Evolutionary conservation across 2,888 invertebrate genomes (phyloP).

Genomic region (Eristalis intricaria): DNA sequence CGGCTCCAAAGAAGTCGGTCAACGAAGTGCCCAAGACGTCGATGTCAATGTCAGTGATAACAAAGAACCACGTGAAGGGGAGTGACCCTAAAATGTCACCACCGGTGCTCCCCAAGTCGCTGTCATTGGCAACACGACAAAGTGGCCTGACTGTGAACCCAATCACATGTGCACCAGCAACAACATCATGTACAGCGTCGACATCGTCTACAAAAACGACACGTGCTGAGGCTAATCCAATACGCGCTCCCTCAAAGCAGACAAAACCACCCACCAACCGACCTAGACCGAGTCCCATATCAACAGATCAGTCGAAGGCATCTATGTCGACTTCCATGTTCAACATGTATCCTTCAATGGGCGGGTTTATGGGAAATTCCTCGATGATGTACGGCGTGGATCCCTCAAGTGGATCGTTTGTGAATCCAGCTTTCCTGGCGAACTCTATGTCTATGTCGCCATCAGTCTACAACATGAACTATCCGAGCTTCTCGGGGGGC

Average conservation of each 20-base stretch:
- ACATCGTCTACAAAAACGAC: conserved; percentile 19
- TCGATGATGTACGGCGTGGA: conserved; percentile 55
- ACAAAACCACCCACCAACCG: conserved; percentile 26
- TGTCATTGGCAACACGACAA: conserved; percentile 26
- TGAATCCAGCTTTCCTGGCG: conserved; percentile 47
- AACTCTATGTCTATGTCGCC: conserved; percentile 32
- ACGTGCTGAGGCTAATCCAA: conserved; percentile 6
- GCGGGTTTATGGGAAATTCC: conserved; percentile 29
- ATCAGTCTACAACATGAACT: conserved; percentile 49
- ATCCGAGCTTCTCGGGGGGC: conserved; percentile 57
- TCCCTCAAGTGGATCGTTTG: conserved; percentile 45
- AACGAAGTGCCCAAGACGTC: conserved; percentile 26
- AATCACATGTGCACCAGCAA: conserved; percentile 19
- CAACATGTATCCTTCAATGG: conserved; percentile 34
- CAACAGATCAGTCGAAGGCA: conserved; percentile 32
- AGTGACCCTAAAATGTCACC: conserved; percentile 35
- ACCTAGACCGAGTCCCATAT: neutral
- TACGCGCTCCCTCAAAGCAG: conserved; percentile 6
- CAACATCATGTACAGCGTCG: neutral
- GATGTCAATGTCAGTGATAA: conserved; percentile 48
- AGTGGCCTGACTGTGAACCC: conserved; percentile 62
- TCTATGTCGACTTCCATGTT: conserved; percentile 17
- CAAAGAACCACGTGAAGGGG: conserved; percentile 26
- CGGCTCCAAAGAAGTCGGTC: conserved; percentile 2
- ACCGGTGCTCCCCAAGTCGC: conserved; percentile 9